Evolutionary conservation across 64 coral and sea anemone species (phyloP).

Genomic region (Stylophora pistillata): DNA sequence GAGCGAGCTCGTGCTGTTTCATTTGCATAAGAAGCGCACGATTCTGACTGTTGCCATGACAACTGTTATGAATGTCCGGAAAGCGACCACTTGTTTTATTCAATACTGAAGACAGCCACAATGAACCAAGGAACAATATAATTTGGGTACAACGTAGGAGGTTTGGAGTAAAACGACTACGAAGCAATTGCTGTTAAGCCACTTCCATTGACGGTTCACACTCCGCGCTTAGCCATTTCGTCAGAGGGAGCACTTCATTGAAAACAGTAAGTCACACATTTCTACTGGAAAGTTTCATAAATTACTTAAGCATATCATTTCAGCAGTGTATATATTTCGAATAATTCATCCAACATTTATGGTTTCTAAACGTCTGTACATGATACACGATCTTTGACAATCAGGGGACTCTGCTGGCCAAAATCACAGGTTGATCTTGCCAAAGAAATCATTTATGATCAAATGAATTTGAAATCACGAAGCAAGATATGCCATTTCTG

Average conservation of each 20-base stretch:
- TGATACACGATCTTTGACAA: background rate
- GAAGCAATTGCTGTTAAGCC: background rate
- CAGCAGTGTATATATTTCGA: background rate
- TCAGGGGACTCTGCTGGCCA: background rate
- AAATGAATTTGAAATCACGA: background rate
- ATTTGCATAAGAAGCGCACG: conserved; percentile 15
- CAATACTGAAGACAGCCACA: background rate
- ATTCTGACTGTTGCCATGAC: background rate
- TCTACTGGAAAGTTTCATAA: background rate
- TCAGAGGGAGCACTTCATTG: background rate
- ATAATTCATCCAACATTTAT: background rate
- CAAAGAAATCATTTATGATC: background rate
- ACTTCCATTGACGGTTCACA: background rate
- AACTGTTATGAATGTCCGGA: conserved; percentile 6
- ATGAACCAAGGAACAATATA: conserved; percentile 18
- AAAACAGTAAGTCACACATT: background rate
- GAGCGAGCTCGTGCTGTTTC: background rate
- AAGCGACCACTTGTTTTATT: conserved; percentile 17
- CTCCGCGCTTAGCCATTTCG: background rate
- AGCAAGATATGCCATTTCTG: background rate
- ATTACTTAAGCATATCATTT: background rate
- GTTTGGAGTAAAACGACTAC: conserved; percentile 10
- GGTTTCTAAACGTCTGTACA: background rate
- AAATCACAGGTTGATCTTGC: background rate
- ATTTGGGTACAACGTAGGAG: background rate